Conservation (phyloP, 1,140 invertebrate genomes). For the Probaryconus sp. region DNA sequence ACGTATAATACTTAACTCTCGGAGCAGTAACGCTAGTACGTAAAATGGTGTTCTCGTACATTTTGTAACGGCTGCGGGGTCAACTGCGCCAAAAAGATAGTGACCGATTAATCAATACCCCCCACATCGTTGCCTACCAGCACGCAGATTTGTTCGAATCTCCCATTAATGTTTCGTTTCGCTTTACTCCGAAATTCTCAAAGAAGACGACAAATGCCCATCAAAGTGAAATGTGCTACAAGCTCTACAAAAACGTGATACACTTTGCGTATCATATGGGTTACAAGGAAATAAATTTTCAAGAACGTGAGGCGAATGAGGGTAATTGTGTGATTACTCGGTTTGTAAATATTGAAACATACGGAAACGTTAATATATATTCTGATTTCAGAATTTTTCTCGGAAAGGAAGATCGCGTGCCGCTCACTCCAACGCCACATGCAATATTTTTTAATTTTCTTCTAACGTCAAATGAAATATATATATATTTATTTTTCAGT, state of each 20-base stretch:
- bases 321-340: conserved; percentile 47
- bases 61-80: conserved; percentile 51
- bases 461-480: too few species aligned
- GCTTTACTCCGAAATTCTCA: conserved; percentile 24
- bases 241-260: conserved; percentile 44
- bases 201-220: conserved; percentile 54
- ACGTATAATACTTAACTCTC: conserved; percentile 50
- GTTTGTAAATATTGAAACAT: conserved; percentile 37
- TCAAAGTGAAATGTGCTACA: conserved; percentile 48
- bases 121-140: conserved; percentile 49
- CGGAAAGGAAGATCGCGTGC: too few species aligned
- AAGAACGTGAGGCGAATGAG: conserved; percentile 47
- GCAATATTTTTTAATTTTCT: too few species aligned
- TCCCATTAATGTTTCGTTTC: conserved; percentile 47
- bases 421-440: too few species aligned
- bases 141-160: conserved; percentile 46
- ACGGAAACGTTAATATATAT: conserved; percentile 12
- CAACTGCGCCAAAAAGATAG: conserved; percentile 56
- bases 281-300: conserved; percentile 37
- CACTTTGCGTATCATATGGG: conserved; percentile 46
- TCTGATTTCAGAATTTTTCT: not conserved
- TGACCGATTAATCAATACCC: conserved; percentile 60
- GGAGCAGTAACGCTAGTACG: conserved; percentile 37
- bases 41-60: conserved; percentile 52
- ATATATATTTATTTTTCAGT: too few species aligned